Base-by-base conservation (phyloP, 2,888 invertebrate genomes). In the Ditula angustiorana region DNA sequence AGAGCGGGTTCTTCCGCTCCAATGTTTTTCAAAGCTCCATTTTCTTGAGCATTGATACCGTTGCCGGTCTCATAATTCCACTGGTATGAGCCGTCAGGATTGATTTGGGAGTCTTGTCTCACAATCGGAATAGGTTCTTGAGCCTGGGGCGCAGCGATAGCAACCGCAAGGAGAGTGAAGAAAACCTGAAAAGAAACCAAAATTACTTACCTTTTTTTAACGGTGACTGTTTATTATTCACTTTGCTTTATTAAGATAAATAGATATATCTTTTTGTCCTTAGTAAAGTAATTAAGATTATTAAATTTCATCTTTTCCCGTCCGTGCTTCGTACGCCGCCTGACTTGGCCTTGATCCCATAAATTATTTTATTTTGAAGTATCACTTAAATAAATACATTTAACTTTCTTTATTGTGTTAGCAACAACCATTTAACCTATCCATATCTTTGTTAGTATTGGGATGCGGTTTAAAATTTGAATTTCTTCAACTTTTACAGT, bases 31-130 rank as follows among this genome's bases (percentile, higher is more conserved):
- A 94, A 73, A 46, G 81, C 83, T 66, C 95, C 95, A 33, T 80
- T 85, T 74, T 95, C 95, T 5, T 94, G 83, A 3, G 93, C 94
- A 0, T 76, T 70, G 73, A 95, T 96, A 35, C 95, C 95, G 74
- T 96, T 95, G 5, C 93, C 95, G 30, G 95, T 95, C 78, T 95
- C 94, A 76, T 92, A 96, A 2, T 87, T 82, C 69, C 77, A 95
- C 69, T 82, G 81, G 82, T 95, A 95, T 3, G 94, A 90, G 23
- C 95, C 95, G 67, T 95, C 95, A 0, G 95, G 94, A 70, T 91
- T 88, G 56, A 94, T 78, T 33, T 94, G 89, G 69, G 90, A 92
- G 10, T 88, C 82, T 71, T 95, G 94, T 0, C 87, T 90, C 21
- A 95, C 47, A 70, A 95, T 95, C 5, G 90, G 89, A 16, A 90